phyloP scores from a whole-genome alignment of 1,140 invertebrate species.

The Bombus ignitus region DNA sequence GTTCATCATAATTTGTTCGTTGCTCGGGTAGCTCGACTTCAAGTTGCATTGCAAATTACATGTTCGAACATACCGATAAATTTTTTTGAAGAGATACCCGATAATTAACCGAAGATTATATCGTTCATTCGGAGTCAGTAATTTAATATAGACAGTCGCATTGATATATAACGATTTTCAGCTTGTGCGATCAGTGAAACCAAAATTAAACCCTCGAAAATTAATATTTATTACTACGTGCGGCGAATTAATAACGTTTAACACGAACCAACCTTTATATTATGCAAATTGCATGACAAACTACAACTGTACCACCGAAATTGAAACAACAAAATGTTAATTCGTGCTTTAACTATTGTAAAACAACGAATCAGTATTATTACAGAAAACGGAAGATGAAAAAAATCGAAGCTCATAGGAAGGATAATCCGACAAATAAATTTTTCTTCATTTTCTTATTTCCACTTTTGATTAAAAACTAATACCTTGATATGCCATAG shows the following conservation, averaged over 20 bases:
- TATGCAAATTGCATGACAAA: background rate
- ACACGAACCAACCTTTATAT: background rate
- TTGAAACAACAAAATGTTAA: background rate
- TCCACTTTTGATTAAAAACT: too few species aligned
- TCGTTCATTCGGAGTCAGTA: background rate
- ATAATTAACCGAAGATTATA: constrained; percentile 9
- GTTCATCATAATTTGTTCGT: background rate
- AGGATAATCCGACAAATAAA: too few species aligned
- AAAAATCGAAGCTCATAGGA: too few species aligned
- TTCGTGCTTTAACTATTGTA: too few species aligned
- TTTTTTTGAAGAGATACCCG: background rate
- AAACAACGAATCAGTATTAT: background rate
- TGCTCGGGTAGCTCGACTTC: background rate
- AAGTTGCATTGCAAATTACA: background rate
- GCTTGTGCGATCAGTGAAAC: background rate
- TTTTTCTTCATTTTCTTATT: too few species aligned
- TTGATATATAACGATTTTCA: background rate
- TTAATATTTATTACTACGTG: background rate
- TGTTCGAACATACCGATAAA: background rate
- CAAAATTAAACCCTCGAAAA: background rate
- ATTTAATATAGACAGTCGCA: constrained; percentile 10
- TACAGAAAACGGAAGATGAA: too few species aligned
- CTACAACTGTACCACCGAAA: background rate
- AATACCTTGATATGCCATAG: too few species aligned
- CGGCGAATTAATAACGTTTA: background rate